A percentile compares a stretch with the other conserved stretches of the same genome.
These are phyloP conservation scores for Psephotus haematonotus DNA, from an alignment of 2,113 vertebrate genomes.

Conservation along the genomic window DNA sequence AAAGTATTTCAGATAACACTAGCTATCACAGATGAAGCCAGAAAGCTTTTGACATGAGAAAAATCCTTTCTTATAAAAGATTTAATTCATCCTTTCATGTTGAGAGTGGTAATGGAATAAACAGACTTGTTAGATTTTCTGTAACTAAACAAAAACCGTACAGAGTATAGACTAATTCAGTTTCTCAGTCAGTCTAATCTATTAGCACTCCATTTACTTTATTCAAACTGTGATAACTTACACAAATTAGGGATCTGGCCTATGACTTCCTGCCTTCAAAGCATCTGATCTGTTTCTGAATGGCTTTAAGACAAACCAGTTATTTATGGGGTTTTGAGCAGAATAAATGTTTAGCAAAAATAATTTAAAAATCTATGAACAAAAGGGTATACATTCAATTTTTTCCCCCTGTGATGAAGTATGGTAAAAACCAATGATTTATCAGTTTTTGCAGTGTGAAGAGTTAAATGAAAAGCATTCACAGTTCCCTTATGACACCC, in stretches of 20 bases:
- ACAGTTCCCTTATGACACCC: background rate
- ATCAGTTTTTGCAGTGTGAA: background rate
- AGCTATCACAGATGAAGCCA: background rate
- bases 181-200: background rate
- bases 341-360: background rate
- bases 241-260: background rate
- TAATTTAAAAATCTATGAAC: background rate
- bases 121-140: background rate
- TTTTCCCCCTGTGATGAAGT: background rate
- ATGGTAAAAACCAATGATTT: rapidly evolving
- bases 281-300: background rate
- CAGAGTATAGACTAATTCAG: background rate
- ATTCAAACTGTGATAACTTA: background rate
- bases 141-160: background rate
- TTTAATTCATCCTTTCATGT: background rate
- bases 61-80: background rate
- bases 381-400: background rate
- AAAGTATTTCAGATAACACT: background rate
- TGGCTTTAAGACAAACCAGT: background rate
- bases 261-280: background rate
- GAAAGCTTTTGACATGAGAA: background rate
- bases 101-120: background rate
- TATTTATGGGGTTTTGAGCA: background rate
- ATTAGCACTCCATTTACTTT: background rate
- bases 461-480: background rate